Conservation (phyloP, 2,797 vertebrate species). For the Perdix hodgsoniae region DNA sequence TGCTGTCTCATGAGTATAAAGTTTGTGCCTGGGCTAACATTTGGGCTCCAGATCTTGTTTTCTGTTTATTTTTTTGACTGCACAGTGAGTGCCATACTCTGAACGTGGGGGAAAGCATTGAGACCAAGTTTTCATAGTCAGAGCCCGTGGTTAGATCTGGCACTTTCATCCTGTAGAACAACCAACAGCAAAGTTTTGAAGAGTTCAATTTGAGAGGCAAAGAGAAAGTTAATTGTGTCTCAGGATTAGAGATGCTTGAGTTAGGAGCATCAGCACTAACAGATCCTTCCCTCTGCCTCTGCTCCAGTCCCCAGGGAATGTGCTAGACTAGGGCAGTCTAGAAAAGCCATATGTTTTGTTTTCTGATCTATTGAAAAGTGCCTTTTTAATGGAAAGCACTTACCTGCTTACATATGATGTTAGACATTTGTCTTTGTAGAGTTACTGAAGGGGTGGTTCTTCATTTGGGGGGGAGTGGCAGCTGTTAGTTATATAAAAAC, state of each 20-base stretch:
- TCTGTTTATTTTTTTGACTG: neutral
- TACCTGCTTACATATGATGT: neutral
- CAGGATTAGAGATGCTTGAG: neutral
- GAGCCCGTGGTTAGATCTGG: neutral
- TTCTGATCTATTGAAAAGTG: neutral
- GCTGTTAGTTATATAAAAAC: neutral
- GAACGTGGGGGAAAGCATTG: neutral
- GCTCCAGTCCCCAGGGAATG: neutral
- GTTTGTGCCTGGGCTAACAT: neutral
- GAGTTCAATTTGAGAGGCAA: neutral
- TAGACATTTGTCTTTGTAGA: neutral
- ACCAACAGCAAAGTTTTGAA: neutral
- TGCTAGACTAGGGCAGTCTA: neutral
- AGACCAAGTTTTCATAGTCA: neutral
- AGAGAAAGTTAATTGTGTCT: neutral
- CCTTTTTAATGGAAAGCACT: neutral
- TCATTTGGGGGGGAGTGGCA: neutral
- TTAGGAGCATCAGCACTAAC: neutral
- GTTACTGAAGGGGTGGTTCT: neutral
- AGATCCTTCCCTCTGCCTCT: neutral
- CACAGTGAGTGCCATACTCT: neutral
- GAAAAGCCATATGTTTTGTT: neutral
- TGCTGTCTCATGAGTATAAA: neutral
- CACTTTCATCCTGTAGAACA: neutral
- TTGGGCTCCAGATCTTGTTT: neutral